Evolutionary conservation across 2,797 vertebrate genomes (phyloP).

Genomic region (Pteronotus mesoamericanus): DNA sequence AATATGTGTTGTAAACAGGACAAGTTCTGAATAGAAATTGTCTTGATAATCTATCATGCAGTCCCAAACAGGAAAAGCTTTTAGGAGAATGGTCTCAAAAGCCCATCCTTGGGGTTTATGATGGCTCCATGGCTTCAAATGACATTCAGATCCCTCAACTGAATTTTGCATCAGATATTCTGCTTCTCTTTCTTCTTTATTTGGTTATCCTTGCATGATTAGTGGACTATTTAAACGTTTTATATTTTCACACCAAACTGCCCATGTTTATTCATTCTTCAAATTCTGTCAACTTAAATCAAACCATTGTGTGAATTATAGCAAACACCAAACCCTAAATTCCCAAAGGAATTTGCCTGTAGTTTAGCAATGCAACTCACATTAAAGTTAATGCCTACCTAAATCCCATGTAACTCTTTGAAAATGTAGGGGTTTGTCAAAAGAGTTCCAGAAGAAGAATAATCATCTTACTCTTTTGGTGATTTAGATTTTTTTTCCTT

Average conservation of each 20-base stretch:
- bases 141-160: neutral
- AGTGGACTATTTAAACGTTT: neutral
- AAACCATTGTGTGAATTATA: slow-evolving; percentile 62
- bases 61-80: slow-evolving; percentile 26
- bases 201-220: neutral
- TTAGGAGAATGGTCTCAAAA: neutral
- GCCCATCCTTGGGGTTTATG: neutral
- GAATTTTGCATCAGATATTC: neutral
- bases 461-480: slow-evolving; percentile 65
- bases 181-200: neutral
- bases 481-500: slow-evolving; percentile 11
- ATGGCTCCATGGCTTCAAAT: neutral
- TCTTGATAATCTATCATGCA: slow-evolving; percentile 27
- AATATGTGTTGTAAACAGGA: slow-evolving; percentile 62
- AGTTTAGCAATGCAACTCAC: slow-evolving; percentile 45
- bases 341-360: slow-evolving; percentile 62
- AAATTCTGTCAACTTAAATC: slow-evolving; percentile 69
- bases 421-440: slow-evolving; percentile 67
- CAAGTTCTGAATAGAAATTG: slow-evolving; percentile 63
- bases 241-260: neutral
- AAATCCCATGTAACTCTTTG: slow-evolving; percentile 72
- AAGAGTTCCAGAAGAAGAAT: slow-evolving; percentile 60
- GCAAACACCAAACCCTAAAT: slow-evolving; percentile 37
- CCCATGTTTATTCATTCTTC: slow-evolving; percentile 50
- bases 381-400: slow-evolving; percentile 38